These are phyloP conservation scores for Zelleria hepariella DNA, from an alignment of 2,888 invertebrate species.

Conservation along the genomic window DNA sequence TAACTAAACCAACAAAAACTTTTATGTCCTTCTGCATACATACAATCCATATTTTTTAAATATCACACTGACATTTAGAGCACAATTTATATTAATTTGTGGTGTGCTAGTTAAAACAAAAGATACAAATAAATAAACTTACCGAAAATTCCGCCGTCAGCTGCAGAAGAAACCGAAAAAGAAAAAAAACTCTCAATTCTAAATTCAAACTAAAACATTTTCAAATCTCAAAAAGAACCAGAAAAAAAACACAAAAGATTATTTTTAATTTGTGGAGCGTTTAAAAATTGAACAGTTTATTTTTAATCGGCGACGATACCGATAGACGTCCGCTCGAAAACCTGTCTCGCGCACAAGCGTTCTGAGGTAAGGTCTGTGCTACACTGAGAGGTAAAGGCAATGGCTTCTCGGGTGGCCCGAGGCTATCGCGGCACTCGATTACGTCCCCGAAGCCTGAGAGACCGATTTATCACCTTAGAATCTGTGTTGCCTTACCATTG, in stretches of 20 bases:
- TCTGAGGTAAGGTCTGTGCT: conserved; percentile 46
- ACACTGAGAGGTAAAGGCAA: conserved; percentile 38
- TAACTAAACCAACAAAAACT: not conserved
- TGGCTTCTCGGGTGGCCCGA: conserved; percentile 44
- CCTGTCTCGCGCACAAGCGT: conserved; percentile 37
- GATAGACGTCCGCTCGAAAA: conserved; percentile 19
- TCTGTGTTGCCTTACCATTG: not conserved
- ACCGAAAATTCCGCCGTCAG: conserved; percentile 24
- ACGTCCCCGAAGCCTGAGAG: conserved; percentile 47
- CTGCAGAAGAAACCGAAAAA: not conserved
- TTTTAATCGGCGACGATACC: conserved; percentile 22
- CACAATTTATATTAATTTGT: no score
- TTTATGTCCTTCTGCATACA: not conserved
- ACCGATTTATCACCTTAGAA: conserved; percentile 6
- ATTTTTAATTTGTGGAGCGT: conserved; percentile 15
- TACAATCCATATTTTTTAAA: not conserved
- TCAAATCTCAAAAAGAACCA: conserved; percentile 22
- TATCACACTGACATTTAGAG: no score
- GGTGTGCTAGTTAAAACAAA: not conserved
- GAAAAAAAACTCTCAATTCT: conserved; percentile 24
- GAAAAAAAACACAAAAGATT: conserved; percentile 18
- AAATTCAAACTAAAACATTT: conserved; percentile 21
- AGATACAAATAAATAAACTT: conserved; percentile 22
- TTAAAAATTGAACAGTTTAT: conserved; percentile 17
- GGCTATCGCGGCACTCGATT: conserved; percentile 61